A percentile compares a stretch with the other conserved stretches of the same genome.
phyloP scores from a whole-genome alignment of 2,797 vertebrate species.

The Arrhamphus sclerolepis region DNA sequence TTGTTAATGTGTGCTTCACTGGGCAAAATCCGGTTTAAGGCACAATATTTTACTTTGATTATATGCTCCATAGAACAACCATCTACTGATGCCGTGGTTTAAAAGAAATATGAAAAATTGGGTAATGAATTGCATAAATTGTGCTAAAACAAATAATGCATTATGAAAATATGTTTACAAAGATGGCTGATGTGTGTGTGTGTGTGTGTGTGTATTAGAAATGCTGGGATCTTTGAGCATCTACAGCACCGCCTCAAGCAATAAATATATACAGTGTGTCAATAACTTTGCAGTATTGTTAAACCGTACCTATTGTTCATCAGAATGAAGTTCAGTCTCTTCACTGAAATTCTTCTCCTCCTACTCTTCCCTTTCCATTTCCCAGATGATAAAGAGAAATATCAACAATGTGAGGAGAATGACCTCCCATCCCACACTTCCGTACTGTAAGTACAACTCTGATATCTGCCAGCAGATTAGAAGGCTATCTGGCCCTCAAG shows the following conservation, averaged over 20 bases:
- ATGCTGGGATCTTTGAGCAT: neutral
- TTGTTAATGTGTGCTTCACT: slow-evolving; percentile 12
- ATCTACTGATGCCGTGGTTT: no score
- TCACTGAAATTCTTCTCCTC: slow-evolving; percentile 5
- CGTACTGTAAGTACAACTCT: slow-evolving; percentile 91
- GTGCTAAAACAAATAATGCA: no score
- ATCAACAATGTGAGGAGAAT: slow-evolving; percentile 98
- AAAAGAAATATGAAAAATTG: no score
- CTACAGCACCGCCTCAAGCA: neutral
- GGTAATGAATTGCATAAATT: no score
- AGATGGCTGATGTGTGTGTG: no score
- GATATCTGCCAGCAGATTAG: slow-evolving; percentile 28
- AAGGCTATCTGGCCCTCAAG: slow-evolving; percentile 22
- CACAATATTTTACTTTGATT: slow-evolving; percentile 1
- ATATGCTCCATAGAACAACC: neutral
- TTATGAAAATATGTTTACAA: no score
- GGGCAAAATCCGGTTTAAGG: slow-evolving; percentile 1
- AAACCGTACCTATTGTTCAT: neutral
- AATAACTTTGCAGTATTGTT: neutral
- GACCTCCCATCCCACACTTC: slow-evolving; percentile 97
- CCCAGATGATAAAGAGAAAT: slow-evolving; percentile 95
- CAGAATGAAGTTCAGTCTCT: slow-evolving; percentile 12
- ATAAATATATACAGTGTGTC: neutral
- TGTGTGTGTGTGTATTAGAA: no score
- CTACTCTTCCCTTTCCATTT: slow-evolving; percentile 30